These are phyloP conservation scores for Thamnaconus septentrionalis DNA, from an alignment of 2,113 vertebrate species.

Conservation along the genomic window DNA sequence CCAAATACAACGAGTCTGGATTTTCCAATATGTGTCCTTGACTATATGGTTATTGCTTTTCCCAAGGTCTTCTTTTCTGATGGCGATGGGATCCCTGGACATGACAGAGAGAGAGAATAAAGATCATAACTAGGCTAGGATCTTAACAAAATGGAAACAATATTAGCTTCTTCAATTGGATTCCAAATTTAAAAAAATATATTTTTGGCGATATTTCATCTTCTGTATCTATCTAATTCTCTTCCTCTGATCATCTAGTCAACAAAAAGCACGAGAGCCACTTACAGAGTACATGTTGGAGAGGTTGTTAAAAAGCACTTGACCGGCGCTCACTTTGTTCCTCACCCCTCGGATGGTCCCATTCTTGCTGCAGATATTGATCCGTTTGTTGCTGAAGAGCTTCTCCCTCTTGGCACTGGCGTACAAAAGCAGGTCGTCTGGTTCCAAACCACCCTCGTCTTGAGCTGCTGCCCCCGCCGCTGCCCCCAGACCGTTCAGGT, in stretches of 20 bases:
- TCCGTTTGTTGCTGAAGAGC: conserved; percentile 84
- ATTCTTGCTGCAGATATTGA: conserved; percentile 98
- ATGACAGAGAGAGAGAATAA: too few species aligned
- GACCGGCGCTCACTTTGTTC: conserved; percentile 97
- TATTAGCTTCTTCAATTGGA: too few species aligned
- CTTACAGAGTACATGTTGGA: conserved; percentile 89
- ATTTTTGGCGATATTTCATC: too few species aligned
- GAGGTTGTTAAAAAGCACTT: conserved; percentile 94
- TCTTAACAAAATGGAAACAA: too few species aligned
- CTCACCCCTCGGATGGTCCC: conserved; percentile 95
- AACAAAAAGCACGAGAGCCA: not conserved
- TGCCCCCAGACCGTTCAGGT: conserved; percentile 74
- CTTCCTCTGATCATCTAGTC: not conserved
- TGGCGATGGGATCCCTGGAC: conserved; percentile 21
- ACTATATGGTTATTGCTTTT: conserved; percentile 47
- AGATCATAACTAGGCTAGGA: too few species aligned
- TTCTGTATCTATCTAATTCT: not conserved
- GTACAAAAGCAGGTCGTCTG: conserved; percentile 86
- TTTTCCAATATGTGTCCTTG: too few species aligned
- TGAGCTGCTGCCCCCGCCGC: conserved; percentile 30
- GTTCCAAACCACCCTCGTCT: conserved; percentile 79
- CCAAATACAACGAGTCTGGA: too few species aligned
- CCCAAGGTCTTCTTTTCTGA: conserved; percentile 66
- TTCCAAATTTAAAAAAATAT: too few species aligned
- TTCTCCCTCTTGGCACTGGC: conserved; percentile 84